Evolutionary conservation across 2,888 invertebrate genomes (phyloP), one percentile per base, ranked within the genome.

Genomic region (Seira sanloemensis): DNA sequence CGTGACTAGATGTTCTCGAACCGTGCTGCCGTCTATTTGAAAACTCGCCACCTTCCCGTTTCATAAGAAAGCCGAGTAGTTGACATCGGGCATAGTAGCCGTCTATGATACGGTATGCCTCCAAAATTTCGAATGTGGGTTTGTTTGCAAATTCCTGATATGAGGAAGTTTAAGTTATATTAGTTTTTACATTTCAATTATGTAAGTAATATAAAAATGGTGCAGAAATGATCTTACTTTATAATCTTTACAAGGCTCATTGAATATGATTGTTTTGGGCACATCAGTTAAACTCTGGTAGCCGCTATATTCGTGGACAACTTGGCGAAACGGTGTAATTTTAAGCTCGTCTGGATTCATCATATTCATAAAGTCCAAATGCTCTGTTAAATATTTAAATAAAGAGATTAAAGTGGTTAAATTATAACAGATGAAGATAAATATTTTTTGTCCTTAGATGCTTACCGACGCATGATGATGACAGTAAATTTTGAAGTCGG

Each of bases 381-480:
- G 99, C 91, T 99, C 99, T 94, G 89, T 58, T n/a, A n/a, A 91
- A 91, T 83, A 12, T 37, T 37, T 50, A 18, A 50, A 16, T 2
- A 18, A 66, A 75, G 24, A 84, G 19, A 62, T 85, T n/a, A n/a
- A n/a, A n/a, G n/a, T n/a, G n/a, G n/a, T n/a, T n/a, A n/a, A n/a
- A 50, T 19, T 26, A 50, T 54, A n/a, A 16, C 12, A 2, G n/a
- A 50, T 23, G 16, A 65, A 46, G 58, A 90, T 91, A 92, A n/a
- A n/a, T n/a, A n/a, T n/a, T n/a, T n/a, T n/a, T n/a, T n/a, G n/a
- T n/a, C n/a, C n/a, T n/a, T n/a, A n/a, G n/a, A n/a, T n/a, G n/a
- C n/a, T n/a, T n/a, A 95, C 96, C 96, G 91, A 98, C 96, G 91
- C 99, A 99, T 2, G 98, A 98, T 89, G 98, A 98, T n/a, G 98